Percentiles rank a stretch among this genome's conserved stretches.
These are phyloP conservation scores for Drosophila takahashii DNA, from an alignment of 1,140 invertebrate species.

Conservation along the genomic window DNA sequence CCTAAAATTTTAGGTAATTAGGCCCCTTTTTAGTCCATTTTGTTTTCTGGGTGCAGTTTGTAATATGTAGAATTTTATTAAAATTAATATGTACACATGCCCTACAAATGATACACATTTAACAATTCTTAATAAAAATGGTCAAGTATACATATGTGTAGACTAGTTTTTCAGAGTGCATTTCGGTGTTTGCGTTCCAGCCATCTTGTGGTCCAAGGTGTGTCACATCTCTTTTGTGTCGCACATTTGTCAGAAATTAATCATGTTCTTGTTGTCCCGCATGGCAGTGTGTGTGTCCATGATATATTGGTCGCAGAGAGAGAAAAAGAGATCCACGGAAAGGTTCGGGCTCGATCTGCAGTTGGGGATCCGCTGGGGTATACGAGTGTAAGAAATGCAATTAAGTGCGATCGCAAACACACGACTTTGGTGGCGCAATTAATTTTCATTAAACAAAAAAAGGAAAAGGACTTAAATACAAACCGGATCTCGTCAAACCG, in stretches of 20 bases:
- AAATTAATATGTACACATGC: too few relatives aligned
- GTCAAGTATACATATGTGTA: too few relatives aligned
- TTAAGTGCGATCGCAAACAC: conserved; percentile 77
- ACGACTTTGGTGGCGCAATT: conserved; percentile 82
- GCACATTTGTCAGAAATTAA: conserved; percentile 84
- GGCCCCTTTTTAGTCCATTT: too few relatives aligned
- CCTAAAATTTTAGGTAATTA: too few relatives aligned
- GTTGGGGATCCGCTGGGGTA: conserved; percentile 41
- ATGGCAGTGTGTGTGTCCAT: conserved; percentile 39
- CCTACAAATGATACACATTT: too few relatives aligned
- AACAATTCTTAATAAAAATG: too few relatives aligned
- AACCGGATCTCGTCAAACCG: conserved; percentile 37
- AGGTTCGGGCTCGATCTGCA: conserved; percentile 52
- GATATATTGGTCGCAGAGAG: conserved; percentile 28
- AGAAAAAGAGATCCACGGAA: conserved; percentile 45
- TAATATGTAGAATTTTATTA: too few relatives aligned
- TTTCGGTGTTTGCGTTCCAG: conserved; percentile 43
- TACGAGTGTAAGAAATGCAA: conserved; percentile 72
- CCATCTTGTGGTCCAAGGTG: conserved; percentile 76
- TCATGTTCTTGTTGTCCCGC: conserved; percentile 75
- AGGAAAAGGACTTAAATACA: conserved; percentile 1
- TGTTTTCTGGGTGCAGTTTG: too few relatives aligned
- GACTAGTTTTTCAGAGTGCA: conserved; percentile 12
- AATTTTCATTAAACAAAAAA: conserved; percentile 75
- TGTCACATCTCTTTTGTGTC: conserved; percentile 82